phyloP scores from a whole-genome alignment of 2,888 invertebrate species.

The Hirtodrosophila histrioides region DNA sequence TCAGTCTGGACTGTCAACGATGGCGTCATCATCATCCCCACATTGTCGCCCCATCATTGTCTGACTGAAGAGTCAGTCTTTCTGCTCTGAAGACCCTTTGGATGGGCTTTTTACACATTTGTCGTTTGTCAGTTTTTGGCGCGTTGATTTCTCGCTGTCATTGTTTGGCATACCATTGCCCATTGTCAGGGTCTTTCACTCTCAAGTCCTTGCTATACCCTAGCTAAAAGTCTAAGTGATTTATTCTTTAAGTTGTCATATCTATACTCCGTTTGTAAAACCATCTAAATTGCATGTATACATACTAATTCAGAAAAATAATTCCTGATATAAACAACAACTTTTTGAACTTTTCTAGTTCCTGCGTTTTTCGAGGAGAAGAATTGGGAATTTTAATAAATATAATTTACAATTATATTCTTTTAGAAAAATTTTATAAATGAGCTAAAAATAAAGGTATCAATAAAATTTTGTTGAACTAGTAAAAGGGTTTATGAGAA shows the following conservation, averaged over 20 bases:
- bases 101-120: constrained; percentile 64
- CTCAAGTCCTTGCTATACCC: constrained; percentile 17
- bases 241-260: not conserved
- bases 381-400: no score
- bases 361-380: no score
- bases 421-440: no score
- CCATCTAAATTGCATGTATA: no score
- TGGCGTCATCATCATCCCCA: constrained; percentile 36
- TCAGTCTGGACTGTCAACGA: constrained; percentile 20
- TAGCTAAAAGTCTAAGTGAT: not conserved
- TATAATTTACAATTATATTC: no score
- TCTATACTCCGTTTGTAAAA: not conserved
- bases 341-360: no score
- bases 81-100: constrained; percentile 20
- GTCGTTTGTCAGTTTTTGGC: constrained; percentile 72
- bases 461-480: no score
- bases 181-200: constrained; percentile 32
- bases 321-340: no score
- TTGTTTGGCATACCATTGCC: constrained; percentile 56
- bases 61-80: constrained; percentile 11
- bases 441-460: no score
- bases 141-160: constrained; percentile 72
- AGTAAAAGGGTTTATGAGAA: no score
- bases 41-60: constrained; percentile 29
- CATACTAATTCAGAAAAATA: no score